A percentile compares a stretch with the other conserved stretches of the same genome.
Conservation (phyloP, 2,888 invertebrate species). For the Urechis unicinctus region DNA sequence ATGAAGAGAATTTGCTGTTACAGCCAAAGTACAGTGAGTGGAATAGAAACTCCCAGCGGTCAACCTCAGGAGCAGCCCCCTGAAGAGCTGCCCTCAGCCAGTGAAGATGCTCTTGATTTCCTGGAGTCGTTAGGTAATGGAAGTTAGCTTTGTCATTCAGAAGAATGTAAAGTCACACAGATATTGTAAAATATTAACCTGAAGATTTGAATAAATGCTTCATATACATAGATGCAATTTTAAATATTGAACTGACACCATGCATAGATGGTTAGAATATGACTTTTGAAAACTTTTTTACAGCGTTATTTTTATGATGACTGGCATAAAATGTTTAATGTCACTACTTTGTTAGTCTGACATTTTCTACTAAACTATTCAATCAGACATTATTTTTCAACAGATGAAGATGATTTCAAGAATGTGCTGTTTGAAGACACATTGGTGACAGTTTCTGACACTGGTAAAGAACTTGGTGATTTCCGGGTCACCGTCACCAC, state of each 20-base stretch:
- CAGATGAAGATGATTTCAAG: slow-evolving; percentile 41
- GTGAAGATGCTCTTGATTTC: slow-evolving; percentile 29
- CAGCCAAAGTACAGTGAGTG: background rate
- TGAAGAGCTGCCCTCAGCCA: slow-evolving; percentile 26
- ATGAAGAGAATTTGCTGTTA: background rate
- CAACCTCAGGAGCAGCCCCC: background rate
- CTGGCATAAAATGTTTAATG: too few species aligned
- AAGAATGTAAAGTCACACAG: too few species aligned
- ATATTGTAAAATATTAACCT: background rate
- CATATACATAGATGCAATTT: too few species aligned
- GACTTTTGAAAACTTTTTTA: too few species aligned
- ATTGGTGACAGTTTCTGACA: slow-evolving; percentile 45
- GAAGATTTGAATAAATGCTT: background rate
- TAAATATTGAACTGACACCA: too few species aligned
- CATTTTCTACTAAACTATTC: too few species aligned
- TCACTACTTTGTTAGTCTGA: too few species aligned
- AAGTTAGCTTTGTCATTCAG: background rate
- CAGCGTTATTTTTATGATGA: too few species aligned
- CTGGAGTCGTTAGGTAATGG: slow-evolving; percentile 28
- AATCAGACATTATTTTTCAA: too few species aligned
- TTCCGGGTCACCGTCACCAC: slow-evolving; percentile 42
- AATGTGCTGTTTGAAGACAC: slow-evolving; percentile 45
- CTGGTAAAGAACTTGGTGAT: slow-evolving; percentile 47
- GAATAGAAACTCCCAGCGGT: background rate
- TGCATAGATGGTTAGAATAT: too few species aligned